Percentiles rank a stretch among this genome's conserved stretches.
These are phyloP conservation scores for Salmo trutta DNA, from an alignment of 2,797 vertebrate species.

Conservation along the genomic window DNA sequence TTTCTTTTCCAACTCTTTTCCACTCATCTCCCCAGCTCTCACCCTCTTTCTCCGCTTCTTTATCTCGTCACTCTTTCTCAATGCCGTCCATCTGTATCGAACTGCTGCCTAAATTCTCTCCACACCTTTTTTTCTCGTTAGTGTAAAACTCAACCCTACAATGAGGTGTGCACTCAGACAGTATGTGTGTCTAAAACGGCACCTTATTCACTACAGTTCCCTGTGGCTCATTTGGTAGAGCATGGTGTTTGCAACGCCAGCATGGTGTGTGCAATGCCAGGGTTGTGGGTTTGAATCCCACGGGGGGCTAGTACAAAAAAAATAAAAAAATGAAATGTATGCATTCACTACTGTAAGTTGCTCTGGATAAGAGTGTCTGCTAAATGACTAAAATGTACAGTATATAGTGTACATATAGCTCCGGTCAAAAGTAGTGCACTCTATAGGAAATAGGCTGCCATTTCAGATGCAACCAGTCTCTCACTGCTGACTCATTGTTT, in stretches of 20 bases:
- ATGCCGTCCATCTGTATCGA: conserved; percentile 29
- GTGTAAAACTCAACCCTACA: conserved; percentile 24
- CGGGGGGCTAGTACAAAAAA: too few relatives aligned
- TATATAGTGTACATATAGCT: not conserved
- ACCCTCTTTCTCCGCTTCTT: conserved; percentile 11
- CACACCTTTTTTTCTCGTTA: conserved; percentile 43
- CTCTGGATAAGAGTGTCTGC: too few relatives aligned
- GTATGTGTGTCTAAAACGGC: not conserved
- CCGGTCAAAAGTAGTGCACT: too few relatives aligned
- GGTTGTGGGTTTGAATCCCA: too few relatives aligned
- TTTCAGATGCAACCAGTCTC: not conserved
- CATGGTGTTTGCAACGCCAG: too few relatives aligned
- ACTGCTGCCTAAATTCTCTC: conserved; percentile 8
- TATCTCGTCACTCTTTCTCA: conserved; percentile 17
- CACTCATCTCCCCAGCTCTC: conserved; percentile 28
- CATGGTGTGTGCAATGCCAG: too few relatives aligned
- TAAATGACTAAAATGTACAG: too few relatives aligned
- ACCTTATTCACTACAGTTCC: too few relatives aligned
- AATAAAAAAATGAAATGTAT: too few relatives aligned
- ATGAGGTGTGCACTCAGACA: conserved; percentile 15
- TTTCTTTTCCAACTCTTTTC: conserved; percentile 20
- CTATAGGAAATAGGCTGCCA: too few relatives aligned
- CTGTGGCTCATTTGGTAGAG: too few relatives aligned
- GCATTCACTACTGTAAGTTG: too few relatives aligned
- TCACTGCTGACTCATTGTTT: conserved; percentile 60